A percentile compares a stretch with the other conserved stretches of the same genome.
phyloP scores from a whole-genome alignment of 2,888 invertebrate species.

The Pasiphila rectangulata region DNA sequence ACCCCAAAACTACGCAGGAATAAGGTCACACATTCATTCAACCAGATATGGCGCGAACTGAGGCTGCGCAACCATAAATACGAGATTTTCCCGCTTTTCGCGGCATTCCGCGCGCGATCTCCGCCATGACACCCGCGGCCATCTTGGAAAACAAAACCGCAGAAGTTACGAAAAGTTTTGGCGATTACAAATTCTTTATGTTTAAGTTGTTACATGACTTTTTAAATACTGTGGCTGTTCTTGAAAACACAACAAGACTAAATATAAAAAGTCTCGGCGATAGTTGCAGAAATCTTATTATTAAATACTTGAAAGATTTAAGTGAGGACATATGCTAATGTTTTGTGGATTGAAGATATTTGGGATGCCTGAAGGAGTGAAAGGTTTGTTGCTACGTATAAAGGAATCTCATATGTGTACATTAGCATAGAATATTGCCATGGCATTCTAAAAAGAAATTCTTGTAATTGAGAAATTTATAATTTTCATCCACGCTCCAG shows the following conservation, averaged over 20 bases:
- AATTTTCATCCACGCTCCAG: too few relatives aligned
- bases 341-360: conserved; percentile 15
- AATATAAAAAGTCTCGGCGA: background rate
- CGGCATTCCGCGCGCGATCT: conserved; percentile 54
- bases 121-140: conserved; percentile 41
- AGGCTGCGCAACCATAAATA: conserved; percentile 50
- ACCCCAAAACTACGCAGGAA: conserved; percentile 19
- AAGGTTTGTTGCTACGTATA: conserved; percentile 17
- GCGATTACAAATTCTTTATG: background rate
- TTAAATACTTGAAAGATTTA: too few relatives aligned
- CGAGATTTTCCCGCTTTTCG: conserved; percentile 44
- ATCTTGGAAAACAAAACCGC: conserved; percentile 33
- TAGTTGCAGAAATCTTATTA: too few relatives aligned
- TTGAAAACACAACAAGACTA: background rate
- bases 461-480: too few relatives aligned
- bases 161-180: conserved; percentile 31
- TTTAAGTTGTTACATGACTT: background rate
- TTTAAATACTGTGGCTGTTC: background rate
- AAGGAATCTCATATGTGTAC: background rate
- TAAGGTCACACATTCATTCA: conserved; percentile 26
- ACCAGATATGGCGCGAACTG: conserved; percentile 25
- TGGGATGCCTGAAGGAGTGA: conserved; percentile 22
- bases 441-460: too few relatives aligned
- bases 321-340: conserved; percentile 8
- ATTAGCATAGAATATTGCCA: too few relatives aligned